phyloP scores from a whole-genome alignment of 2,113 vertebrate genomes.

The Amphiprion ocellaris region DNA sequence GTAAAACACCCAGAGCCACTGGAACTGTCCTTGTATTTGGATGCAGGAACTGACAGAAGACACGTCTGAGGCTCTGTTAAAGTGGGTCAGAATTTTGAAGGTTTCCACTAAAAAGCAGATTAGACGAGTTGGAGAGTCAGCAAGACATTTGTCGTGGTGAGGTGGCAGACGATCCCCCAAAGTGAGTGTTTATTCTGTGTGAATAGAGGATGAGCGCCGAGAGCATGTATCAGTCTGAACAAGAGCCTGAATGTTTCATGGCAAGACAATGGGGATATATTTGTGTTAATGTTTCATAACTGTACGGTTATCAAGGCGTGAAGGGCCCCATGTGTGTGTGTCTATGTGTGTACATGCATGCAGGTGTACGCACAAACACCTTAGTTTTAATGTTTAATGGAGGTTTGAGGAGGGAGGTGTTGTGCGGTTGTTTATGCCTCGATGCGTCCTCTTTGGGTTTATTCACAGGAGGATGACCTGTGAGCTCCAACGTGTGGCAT shows the following conservation, averaged over 20 bases:
- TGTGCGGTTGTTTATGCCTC: slow-evolving; percentile 70
- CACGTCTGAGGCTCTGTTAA: slow-evolving; percentile 36
- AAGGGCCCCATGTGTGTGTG: slow-evolving; percentile 20
- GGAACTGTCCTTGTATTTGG: not conserved
- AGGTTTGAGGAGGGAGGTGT: slow-evolving; percentile 60
- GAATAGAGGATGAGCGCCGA: slow-evolving; percentile 60
- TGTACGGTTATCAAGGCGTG: slow-evolving; percentile 47
- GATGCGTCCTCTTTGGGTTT: slow-evolving; percentile 56
- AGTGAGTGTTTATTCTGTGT: slow-evolving; percentile 54
- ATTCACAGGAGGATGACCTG: slow-evolving; percentile 71
- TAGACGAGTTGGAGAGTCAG: slow-evolving; percentile 25
- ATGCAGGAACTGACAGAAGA: slow-evolving; percentile 34
- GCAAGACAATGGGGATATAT: slow-evolving; percentile 65
- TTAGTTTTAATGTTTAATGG: slow-evolving; percentile 70
- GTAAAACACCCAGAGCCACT: slow-evolving; percentile 15
- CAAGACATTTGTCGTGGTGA: slow-evolving; percentile 5
- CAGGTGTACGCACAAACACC: slow-evolving; percentile 20
- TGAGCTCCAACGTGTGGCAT: slow-evolving; percentile 68
- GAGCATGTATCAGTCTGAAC: slow-evolving; percentile 66
- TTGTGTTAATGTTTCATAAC: slow-evolving; percentile 75
- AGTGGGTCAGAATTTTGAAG: slow-evolving; percentile 62
- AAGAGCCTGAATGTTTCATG: slow-evolving; percentile 71
- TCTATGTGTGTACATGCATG: slow-evolving; percentile 21
- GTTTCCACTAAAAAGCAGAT: slow-evolving; percentile 30
- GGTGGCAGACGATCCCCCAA: slow-evolving; percentile 25